Evolutionary conservation across 2,888 invertebrate species (phyloP), one percentile per base, ranked within the genome.

Genomic region (Drosophila atroscutellata): DNA sequence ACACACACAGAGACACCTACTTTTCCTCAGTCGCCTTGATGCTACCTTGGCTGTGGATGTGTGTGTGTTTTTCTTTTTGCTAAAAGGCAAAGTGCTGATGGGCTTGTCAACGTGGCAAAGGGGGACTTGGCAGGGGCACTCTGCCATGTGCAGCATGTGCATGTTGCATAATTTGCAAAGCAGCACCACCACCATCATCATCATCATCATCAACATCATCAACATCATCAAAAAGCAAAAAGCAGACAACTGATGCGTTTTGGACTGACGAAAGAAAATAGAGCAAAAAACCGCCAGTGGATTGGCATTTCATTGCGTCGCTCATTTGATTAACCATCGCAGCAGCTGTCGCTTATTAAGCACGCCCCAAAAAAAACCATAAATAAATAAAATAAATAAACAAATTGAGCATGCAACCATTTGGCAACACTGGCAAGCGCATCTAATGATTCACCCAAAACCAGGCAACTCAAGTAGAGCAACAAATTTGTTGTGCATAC

Each of bases 251-350:
- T 55, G 36, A 54, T 36, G 54, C 37, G 26, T 37, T 54, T 54
- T 37, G 54, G 26, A 2, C 36, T 54, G 52, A 1, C 34, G 28
- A 32, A 32, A 51, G 13, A 15, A 34, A 24, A 52, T 20, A 8
- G 6, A 5, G 24, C 9, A 18, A 34, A 15, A 52, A 18, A 7
- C 30, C 6, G 6, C 3, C 3, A 72, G 83, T 68, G 83, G 81
- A 84, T 85, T 85, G 83, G 83, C 71, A 83, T 84, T 84, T 75
- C 74, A 77, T 83, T 85, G 83, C 83, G 55, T 67, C 60, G 80
- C 63, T 59, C 80, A 80, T 86, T 85, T 85, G 88, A 85, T 87
- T 85, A 86, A 86, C 86, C 75, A 64, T 81, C 55, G 73, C 68
- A 64, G 64, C 83, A 86, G 86, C 86, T 88, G 83, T 78, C 73